Evolutionary conservation across 2,113 vertebrate species (phyloP).

Genomic region (Marmota monax): DNA sequence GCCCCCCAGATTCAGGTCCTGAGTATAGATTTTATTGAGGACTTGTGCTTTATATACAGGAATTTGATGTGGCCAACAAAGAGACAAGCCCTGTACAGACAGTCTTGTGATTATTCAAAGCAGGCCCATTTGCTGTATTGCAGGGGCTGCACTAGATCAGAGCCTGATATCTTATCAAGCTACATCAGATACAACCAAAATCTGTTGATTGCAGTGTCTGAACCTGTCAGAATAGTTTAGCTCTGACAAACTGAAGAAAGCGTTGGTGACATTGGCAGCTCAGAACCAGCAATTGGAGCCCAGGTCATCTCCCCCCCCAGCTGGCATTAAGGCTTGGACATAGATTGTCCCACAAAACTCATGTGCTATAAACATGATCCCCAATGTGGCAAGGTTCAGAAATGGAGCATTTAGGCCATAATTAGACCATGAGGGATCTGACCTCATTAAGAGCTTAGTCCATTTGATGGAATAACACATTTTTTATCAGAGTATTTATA

Average conservation of each 20-base stretch:
- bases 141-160: not conserved
- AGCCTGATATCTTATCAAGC: not conserved
- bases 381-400: no score
- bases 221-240: not conserved
- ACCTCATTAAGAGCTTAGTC: no score
- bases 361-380: no score
- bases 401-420: no score
- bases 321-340: not conserved
- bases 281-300: not conserved
- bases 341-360: no score
- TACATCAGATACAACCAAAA: not conserved
- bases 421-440: no score
- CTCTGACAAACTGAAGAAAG: not conserved
- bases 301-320: not conserved
- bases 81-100: not conserved
- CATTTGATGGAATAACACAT: no score
- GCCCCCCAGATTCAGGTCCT: not conserved
- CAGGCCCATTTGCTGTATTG: not conserved
- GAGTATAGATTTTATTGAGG: not conserved
- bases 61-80: not conserved
- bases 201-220: not conserved
- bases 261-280: not conserved
- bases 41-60: not conserved
- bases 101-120: not conserved
- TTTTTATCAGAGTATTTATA: no score